Evolutionary conservation across 2,113 vertebrate genomes (phyloP), one percentile per base, ranked within the genome.

Genomic region (Heterotis niloticus): DNA sequence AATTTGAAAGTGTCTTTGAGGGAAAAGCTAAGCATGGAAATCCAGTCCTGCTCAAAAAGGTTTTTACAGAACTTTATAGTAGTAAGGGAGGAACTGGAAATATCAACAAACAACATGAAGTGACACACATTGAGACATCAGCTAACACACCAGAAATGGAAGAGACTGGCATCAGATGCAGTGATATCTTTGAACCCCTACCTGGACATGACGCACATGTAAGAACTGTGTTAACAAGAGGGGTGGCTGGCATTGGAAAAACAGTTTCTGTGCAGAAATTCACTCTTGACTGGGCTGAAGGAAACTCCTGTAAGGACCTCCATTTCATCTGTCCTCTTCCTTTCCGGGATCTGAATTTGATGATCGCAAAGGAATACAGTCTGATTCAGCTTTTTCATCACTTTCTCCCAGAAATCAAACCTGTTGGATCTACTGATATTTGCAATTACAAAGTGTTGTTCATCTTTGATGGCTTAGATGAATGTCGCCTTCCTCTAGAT

Each of bases 61-160:
- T 75, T 56, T 75, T 26, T 16, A 75, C 56, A 75, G 56, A 75
- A 26, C 72, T 75, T 24, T 29, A 18, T 56, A 75, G 57, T 24
- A 60, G 54, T 18, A 56, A 75, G 16, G 23, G 26, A 16, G 26
- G 23, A 60, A 29, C 24, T 26, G 71, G 52, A 7, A 52, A 11
- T 13, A 9, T 74, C 71, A 59, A 59, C 24, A 24, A 24, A 14
- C 51, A 74, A 74, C 71, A 74, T 74, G 71, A 74, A 16, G 3
- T 74, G 54, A 14, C 7, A 24, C 71, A 24, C 5, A 59, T 26
- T 24, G 52, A 56, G 9, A 57, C 10, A 59, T 0, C 13, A 16
- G 24, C 23, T 13, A 74, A 28, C 20, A 74, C 24, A 74, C 24
- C 44, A 24, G 5, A 44, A 5, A 13, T 16, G 26, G 0, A 74